These are phyloP conservation scores for Netelia fuscicornis DNA, from an alignment of 2,888 invertebrate genomes.

Conservation along the genomic window DNA sequence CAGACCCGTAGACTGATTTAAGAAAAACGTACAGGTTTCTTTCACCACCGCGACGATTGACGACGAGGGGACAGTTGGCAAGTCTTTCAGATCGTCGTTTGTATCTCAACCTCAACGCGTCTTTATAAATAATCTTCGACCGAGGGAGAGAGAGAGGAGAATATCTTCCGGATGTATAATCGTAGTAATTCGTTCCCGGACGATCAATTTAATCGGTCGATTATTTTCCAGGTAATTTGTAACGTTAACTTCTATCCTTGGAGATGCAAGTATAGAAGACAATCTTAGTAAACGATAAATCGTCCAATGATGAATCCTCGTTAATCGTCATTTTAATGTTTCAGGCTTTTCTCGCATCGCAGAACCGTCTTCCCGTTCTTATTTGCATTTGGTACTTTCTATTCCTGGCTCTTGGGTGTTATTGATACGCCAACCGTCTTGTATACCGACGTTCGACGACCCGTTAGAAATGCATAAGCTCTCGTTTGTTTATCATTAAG, in stretches of 20 bases:
- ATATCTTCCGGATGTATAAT: constrained; percentile 5
- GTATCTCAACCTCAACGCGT: constrained; percentile 39
- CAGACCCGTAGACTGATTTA: constrained; percentile 46
- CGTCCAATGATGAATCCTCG: neutral
- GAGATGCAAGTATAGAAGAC: too few relatives aligned
- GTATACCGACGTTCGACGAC: constrained; percentile 50
- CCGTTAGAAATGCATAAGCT: constrained; percentile 58
- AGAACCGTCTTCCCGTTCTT: constrained; percentile 38
- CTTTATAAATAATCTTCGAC: constrained; percentile 63
- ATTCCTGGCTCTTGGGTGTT: constrained; percentile 42
- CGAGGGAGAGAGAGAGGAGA: constrained; percentile 12
- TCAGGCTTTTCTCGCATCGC: constrained; percentile 4
- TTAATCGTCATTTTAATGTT: neutral
- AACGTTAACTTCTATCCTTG: too few relatives aligned
- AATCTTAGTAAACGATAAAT: neutral
- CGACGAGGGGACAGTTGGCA: constrained; percentile 46
- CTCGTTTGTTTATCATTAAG: constrained; percentile 13
- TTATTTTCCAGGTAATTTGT: neutral
- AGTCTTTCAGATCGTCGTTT: constrained; percentile 52
- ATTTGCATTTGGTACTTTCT: constrained; percentile 57
- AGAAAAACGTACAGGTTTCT: constrained; percentile 52
- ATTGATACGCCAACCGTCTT: constrained; percentile 51
- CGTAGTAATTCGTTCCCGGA: neutral
- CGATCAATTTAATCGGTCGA: neutral
- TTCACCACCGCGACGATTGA: constrained; percentile 59